These are phyloP conservation scores for Pungitius pungitius DNA, from an alignment of 2,113 vertebrate species.

Conservation along the genomic window DNA sequence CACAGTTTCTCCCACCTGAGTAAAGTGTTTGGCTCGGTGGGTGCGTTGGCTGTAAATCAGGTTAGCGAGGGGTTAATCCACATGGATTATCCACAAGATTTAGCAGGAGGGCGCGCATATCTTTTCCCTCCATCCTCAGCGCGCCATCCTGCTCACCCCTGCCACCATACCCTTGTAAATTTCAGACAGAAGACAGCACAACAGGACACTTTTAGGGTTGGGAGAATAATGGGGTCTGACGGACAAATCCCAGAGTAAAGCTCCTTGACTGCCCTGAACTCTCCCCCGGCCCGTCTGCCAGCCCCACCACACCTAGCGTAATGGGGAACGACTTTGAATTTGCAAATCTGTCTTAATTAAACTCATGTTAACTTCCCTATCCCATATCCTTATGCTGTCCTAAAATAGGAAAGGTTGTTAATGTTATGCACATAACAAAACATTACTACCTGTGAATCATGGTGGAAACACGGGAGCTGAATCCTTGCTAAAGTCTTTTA, in stretches of 20 bases:
- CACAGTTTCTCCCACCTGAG: conserved; percentile 20
- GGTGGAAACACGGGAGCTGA: not conserved
- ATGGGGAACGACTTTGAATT: conserved; percentile 34
- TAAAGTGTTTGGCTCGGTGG: conserved; percentile 48
- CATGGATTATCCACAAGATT: conserved; percentile 77
- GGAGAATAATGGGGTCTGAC: conserved; percentile 72
- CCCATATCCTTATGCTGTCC: not conserved
- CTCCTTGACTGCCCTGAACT: conserved; percentile 49
- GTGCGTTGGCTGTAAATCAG: conserved; percentile 68
- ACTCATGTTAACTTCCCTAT: not conserved
- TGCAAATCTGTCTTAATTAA: conserved; percentile 32
- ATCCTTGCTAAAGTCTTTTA: not conserved
- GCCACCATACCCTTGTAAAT: conserved; percentile 42
- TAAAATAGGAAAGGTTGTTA: not conserved
- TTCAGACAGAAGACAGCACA: conserved; percentile 39
- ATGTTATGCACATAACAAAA: not conserved
- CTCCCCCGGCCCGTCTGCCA: conserved; percentile 16
- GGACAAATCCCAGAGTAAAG: conserved; percentile 72
- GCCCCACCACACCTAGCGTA: conserved; percentile 23
- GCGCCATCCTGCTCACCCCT: conserved; percentile 36
- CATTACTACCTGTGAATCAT: not conserved
- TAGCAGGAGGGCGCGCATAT: conserved; percentile 73
- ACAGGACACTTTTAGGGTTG: conserved; percentile 62
- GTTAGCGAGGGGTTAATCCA: conserved; percentile 80
- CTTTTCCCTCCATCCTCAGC: conserved; percentile 33